Base-by-base conservation (phyloP, 2,888 invertebrate genomes). In the Podotricha telesiphe region DNA sequence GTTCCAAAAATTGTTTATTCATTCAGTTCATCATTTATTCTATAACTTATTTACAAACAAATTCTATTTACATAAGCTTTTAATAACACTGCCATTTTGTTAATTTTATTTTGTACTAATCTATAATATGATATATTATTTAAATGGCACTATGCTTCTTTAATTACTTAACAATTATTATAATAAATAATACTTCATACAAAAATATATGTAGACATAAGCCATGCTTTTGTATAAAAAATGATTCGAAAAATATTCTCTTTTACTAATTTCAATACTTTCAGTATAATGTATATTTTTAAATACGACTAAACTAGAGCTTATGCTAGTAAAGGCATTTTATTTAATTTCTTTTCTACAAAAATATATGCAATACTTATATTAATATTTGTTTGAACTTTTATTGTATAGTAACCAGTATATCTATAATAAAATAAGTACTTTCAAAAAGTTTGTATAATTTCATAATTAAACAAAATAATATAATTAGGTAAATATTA, bases 101-200 rank as follows among this genome's bases (percentile, higher is more conserved):
- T 58, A 51, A 28, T 13, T 55, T 51, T 20, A 42, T 19, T 40
- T 42, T 34, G 34, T 56, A 15, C n/a, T 28, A 13, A 45, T n/a
- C n/a, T 63, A n/a, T 68, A 63, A 58, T 48, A 70, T 65, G 62
- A 65, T 58, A 42, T 70, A 68, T 63, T 37, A 67, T 28, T 48
- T 22, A 67, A 67, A 69, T 70, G 70, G 70, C 67, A 68, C 70
- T 28, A 65, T 37, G 63, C 42, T 51, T 64, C 51, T 42, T 47
- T 48, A 47, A 5, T 45, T 48, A 53, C 37, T 55, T 55, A 50
- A 50, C 20, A 45, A 28, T 65, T 51, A 20, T 40, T 61, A 48
- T 42, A 61, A 61, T 51, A 34, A 67, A 34, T 53, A 65, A 65
- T 64, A 65, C 51, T 55, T 51, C 53, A 64, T 55, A 67, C 51